These are phyloP conservation scores for Pangasius krempfi DNA, from an alignment of 2,797 vertebrate species.

Conservation along the genomic window DNA sequence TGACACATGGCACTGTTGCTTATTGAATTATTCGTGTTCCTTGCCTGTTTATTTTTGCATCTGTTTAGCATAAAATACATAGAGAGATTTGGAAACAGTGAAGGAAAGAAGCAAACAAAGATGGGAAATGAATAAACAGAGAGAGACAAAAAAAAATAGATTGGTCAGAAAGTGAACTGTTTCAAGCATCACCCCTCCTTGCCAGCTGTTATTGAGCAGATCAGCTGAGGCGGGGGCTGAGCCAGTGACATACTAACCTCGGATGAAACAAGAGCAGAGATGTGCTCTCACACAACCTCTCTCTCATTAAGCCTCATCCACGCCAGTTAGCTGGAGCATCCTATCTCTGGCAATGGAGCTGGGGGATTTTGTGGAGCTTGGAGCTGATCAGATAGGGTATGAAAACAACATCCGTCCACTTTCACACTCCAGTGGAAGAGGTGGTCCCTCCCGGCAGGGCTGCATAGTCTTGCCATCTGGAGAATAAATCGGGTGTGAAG, in stretches of 20 bases:
- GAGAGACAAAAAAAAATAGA: constrained; percentile 15
- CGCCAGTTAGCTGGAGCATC: constrained; percentile 57
- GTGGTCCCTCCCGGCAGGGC: constrained; percentile 87
- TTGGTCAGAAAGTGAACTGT: not conserved
- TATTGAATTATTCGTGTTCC: too few relatives aligned
- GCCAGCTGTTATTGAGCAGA: constrained; percentile 67
- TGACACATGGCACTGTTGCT: not conserved
- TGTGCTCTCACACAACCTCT: constrained; percentile 31
- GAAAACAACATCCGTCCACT: constrained; percentile 90
- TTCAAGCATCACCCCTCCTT: constrained; percentile 37
- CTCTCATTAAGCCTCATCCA: constrained; percentile 72
- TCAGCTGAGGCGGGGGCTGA: constrained; percentile 58
- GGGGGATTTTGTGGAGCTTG: constrained; percentile 66
- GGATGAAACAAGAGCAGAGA: constrained; percentile 29
- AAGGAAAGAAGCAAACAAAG: constrained; percentile 8
- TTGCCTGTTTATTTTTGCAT: not conserved
- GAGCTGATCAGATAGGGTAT: constrained; percentile 81
- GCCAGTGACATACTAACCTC: constrained; percentile 40
- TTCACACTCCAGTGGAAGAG: constrained; percentile 90
- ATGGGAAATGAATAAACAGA: not conserved
- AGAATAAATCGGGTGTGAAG: constrained; percentile 99
- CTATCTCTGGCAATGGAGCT: constrained; percentile 45
- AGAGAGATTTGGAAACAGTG: not conserved
- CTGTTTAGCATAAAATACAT: not conserved
- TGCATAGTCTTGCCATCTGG: constrained; percentile 96